Conservation (phyloP, 2,797 vertebrate species). For the Novumbra hubbsi region DNA sequence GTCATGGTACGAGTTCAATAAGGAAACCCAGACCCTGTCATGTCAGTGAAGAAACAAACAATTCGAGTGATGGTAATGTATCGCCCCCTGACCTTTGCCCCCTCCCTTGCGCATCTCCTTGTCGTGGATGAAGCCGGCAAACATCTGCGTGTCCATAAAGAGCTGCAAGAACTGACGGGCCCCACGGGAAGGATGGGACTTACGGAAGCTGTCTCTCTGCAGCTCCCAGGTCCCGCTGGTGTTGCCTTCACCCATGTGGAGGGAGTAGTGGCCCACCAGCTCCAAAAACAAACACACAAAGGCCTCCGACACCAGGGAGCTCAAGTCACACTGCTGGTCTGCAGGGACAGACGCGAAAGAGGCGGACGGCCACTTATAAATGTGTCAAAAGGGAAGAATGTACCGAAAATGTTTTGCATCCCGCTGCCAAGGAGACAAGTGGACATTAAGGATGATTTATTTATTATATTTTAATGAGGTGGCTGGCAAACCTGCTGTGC, state of each 20-base stretch:
- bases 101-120: constrained; percentile 86
- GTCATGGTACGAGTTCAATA: neutral
- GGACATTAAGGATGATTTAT: neutral
- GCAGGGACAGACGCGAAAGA: neutral
- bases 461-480: neutral
- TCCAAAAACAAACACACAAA: constrained; percentile 96
- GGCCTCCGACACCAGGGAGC: constrained; percentile 88
- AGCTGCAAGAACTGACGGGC: constrained; percentile 90
- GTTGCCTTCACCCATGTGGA: constrained; percentile 80
- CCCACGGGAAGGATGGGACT: constrained; percentile 85
- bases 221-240: constrained; percentile 78
- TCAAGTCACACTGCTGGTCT: constrained; percentile 71
- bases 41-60: neutral
- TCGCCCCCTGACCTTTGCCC: constrained; percentile 80
- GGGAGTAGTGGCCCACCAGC: constrained; percentile 91
- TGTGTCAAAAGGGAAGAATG: neutral
- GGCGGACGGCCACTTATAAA: neutral
- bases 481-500: constrained; percentile 57
- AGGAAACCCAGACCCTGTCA: neutral
- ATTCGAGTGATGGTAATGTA: neutral
- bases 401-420: neutral
- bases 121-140: constrained; percentile 95
- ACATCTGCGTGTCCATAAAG: constrained; percentile 99
- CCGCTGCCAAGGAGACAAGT: neutral
- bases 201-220: constrained; percentile 88